Evolutionary conservation across 2,888 invertebrate genomes (phyloP).

Genomic region (Metallyticus violacea): DNA sequence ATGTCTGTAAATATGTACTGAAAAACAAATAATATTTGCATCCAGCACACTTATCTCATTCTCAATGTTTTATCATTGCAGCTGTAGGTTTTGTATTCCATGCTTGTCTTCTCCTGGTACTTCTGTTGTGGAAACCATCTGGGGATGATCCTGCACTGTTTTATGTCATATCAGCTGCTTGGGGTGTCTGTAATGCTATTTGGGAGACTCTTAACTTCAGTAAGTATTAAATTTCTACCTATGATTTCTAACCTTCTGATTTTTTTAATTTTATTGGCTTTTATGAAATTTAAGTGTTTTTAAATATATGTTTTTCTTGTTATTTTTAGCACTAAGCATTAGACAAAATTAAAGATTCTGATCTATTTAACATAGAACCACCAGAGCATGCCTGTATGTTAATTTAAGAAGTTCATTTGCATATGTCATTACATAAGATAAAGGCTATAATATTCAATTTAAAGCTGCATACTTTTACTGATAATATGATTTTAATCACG

Average conservation of each 20-base stretch:
- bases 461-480: no score
- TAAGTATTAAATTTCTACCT: conserved; percentile 40
- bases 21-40: not conserved
- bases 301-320: no score
- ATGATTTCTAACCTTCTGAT: not conserved
- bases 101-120: conserved; percentile 70
- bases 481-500: no score
- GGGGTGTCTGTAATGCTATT: conserved; percentile 83
- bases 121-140: conserved; percentile 77
- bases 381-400: no score
- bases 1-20: not conserved
- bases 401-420: no score
- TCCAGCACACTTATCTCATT: not conserved
- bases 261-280: no score
- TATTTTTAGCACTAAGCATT: no score
- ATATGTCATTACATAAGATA: no score
- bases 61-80: conserved; percentile 40
- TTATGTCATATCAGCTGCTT: conserved; percentile 79
- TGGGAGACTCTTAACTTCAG: conserved; percentile 68
- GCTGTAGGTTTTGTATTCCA: conserved; percentile 80
- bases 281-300: no score
- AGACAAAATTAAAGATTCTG: no score
- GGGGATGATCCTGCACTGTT: conserved; percentile 77
- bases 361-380: no score
- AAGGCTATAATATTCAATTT: no score